Evolutionary conservation across 2,797 vertebrate species (phyloP), one percentile per base, ranked within the genome.

Genomic region (Dipus sagitta): DNA sequence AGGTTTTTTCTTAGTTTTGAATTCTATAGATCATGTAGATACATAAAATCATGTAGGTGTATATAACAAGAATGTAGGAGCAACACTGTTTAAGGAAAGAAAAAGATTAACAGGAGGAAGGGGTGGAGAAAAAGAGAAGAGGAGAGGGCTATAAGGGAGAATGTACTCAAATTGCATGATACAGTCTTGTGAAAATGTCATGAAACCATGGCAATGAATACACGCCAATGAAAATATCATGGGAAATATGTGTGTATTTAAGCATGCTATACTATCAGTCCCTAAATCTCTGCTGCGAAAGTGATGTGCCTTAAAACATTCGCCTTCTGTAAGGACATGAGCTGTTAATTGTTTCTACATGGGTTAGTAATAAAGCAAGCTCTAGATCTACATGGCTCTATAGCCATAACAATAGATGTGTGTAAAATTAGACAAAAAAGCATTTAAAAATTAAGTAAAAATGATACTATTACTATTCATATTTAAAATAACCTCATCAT

Each of bases 331-430:
- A 81, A 88, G 24, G 47, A 15, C 32, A 85, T 84, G 68, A 86
- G 38, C 30, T 87, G 23, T 34, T 93, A 92, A 90, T 83, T 81
- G 42, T 91, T 91, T 81, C 32, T 79, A 15, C 38, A 38, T 38
- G 38, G 38, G 38, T 38, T 38, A 67, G 64, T 65, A 93, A 62
- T 72, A 71, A 96, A 84, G 21, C 52, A 92, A 90, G 70, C 30
- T 32, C 52, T 58, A 58, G 17, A 23, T 23, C 26, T 38, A 58
- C 3, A 58, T 17, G 1, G 20, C 13, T 80, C 42, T 30, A 54
- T 18, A 80, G 70, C 26, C 30, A 76, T 32, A 34, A 52, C 14
- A 75, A 84, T 34, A 65, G 8, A 74, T 90, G 12, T 30, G 38
- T 68, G 2, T 71, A 94, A 85, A 90, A 32, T 38, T 23, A n/a